Base-by-base conservation (phyloP, 2,888 invertebrate species). In the Andrena praecox region DNA sequence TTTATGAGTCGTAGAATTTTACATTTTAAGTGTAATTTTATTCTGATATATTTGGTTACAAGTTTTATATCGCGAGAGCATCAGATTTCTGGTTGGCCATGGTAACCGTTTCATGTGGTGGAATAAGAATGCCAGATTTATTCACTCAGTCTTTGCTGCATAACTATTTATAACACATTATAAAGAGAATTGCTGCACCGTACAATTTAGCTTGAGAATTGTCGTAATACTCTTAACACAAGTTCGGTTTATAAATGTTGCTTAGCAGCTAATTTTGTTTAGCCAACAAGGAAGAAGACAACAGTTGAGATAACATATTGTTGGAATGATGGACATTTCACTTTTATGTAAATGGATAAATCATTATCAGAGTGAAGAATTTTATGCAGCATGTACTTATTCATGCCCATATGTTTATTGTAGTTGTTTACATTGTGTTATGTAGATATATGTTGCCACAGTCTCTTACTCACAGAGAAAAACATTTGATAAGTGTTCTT, bases 401-500 rank as follows among this genome's bases (percentile, higher is more conserved):
- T 70, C 20, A 7, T 72, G 20, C n/a, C 16, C 56, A 63, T 64
- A 69, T 31, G 10, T 68, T 50, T 69, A 64, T 64, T 79, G n/a
- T 59, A 59, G 52, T 68, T 63, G 29, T 7, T 64, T 35, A 10
- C 16, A 75, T 48, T 64, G 24, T 70, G 27, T 67, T 73, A 20
- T 56, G 56, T 66, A 42, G 42, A 16, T 42, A 63, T 74, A 70
- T 67, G 67, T 75, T 68, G 35, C 35, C 10, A 27, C 63, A 71
- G 4, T 20, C 60, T 20, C 60, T 67, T 78, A 59, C 54, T 70
- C 52, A 59, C 29, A 72, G 73, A 79, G 77, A 73, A 83, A 83
- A 81, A 76, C 79, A 80, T 35, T 87, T 86, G 90, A 91, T 90
- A 85, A 85, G 77, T 85, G 85, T 89, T 89, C 77, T 80, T 85